A percentile compares a stretch with the other conserved stretches of the same genome.
Evolutionary conservation across 2,113 vertebrate species (phyloP).

Genomic region (cattle (Bos taurus)): ARS-UCD2.0 NC_037356.1:30188001-30188500

Average conservation of each 20-base stretch:
- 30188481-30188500: neutral
- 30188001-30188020: neutral
- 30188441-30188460: neutral
- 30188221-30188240: neutral
- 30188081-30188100: neutral
- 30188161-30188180: neutral
- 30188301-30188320: neutral
- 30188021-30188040: neutral
- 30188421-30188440: neutral
- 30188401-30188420: neutral
- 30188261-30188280: neutral
- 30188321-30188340: neutral
- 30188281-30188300: neutral
- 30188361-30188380: neutral
- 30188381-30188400: neutral
- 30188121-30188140: constrained; percentile 42
- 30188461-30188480: neutral
- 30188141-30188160: neutral
- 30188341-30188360: neutral
- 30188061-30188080: neutral
- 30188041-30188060: neutral
- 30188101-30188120: constrained; percentile 23
- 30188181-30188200: neutral
- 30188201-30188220: neutral
- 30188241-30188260: rapidly evolving